Base-by-base conservation (phyloP, 2,888 invertebrate genomes). In the Drosophila suboccidentalis region DNA sequence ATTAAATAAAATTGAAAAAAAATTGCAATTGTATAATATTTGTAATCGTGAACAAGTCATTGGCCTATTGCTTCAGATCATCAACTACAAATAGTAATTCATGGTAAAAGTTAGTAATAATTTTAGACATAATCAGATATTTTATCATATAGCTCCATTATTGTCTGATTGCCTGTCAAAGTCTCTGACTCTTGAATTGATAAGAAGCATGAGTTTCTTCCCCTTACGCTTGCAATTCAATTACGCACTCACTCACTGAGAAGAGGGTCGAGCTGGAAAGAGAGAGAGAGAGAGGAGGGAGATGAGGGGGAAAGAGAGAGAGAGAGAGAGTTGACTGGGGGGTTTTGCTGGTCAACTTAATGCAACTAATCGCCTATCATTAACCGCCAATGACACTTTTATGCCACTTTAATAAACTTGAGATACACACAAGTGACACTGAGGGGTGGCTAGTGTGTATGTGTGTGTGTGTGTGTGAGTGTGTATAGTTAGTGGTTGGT, bases 371-470 rank as follows among this genome's bases (percentile, higher is more conserved):
- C 84, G 83, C 69, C 64, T 53, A 57, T 73, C 88, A 89, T 90
- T 90, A 90, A 80, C 73, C 75, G 80, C 74, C 82, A 86, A 90
- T 78, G 90, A 82, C 89, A 90, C 85, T 90, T 90, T 90, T 90
- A 90, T 85, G 90, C 80, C 83, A 83, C 87, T 88, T 88, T 88
- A 89, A 90, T 90, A 90, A 89, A 90, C 89, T 90, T 78, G 71
- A 80, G 82, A 53, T 60, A 51, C 60, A 72, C 70, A 78, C 66
- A 75, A 78, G 57, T 71, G 75, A 68, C 64, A 77, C 57, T 36
- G 15, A 34, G 34, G 59, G 44, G 32, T 50, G 49, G 13, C 26
- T 43, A n/a, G 50, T 39, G 39, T 38, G 36, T 22, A 6, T 26
- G 29, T 29, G 29, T 29, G 8, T 29, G 5, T 29, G 29, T 29